Evolutionary conservation across 2,888 invertebrate species (phyloP), one percentile per base, ranked within the genome.

Genomic region (Tuberolachnus salignus): DNA sequence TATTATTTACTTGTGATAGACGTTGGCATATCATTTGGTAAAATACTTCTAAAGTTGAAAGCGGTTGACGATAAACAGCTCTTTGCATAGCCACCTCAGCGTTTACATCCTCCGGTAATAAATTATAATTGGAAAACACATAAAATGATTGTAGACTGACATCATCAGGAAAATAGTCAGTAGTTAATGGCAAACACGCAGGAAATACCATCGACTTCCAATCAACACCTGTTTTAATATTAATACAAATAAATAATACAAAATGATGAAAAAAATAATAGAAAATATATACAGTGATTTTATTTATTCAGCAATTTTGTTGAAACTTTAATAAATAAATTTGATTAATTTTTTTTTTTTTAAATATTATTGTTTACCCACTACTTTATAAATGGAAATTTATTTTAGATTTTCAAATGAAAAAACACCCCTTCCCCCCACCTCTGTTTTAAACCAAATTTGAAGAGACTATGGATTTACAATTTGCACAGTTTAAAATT

Each of bases 171-270:
- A 98, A 98, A 86, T 97, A 99, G 86, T 99, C 99, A 0, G 98
- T 99, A 0, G 98, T 99, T 82, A 99, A 95, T 6, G 99, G 99
- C 78, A 99, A 89, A 85, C 97, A 97, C 16, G 98, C 98, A 42
- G 98, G 97, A 82, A 97, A 95, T 10, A 95, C 97, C 80, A 99
- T 87, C 0, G 98, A 98, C 86, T 98, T 99, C 98, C 98, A 99
- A 87, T 99, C 99, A 82, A 98, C 98, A 83, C 98, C 98, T 95
- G 46, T 69, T 49, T 80, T 70, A 51, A 72, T n/a, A 80, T 57
- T 49, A 10, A 46, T 53, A 67, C 13, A 16, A 3, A 19, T 61
- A 63, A 42, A 19, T 55, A n/a, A n/a, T n/a, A n/a, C n/a, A n/a
- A n/a, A n/a, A n/a, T n/a, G n/a, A n/a, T n/a, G n/a, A n/a, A n/a